These are phyloP conservation scores for Achatina immaculata DNA, from an alignment of 1,140 invertebrate genomes.

Conservation along the genomic window DNA sequence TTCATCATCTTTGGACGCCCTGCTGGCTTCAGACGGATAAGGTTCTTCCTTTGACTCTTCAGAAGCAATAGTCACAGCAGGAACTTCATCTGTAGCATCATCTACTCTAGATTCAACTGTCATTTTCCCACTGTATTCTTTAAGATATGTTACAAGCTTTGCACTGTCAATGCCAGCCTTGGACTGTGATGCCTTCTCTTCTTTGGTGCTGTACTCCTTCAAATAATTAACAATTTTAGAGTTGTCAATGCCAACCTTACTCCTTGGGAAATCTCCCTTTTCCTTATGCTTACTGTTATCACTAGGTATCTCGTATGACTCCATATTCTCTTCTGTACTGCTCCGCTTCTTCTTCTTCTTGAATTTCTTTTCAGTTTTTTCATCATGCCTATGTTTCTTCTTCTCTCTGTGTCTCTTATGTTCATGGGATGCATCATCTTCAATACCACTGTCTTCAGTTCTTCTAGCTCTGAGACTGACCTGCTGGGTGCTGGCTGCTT, in stretches of 20 bases:
- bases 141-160: conserved; percentile 23
- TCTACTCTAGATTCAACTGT: not conserved
- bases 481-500: not conserved
- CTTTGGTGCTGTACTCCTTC: conserved; percentile 14
- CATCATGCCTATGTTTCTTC: conserved; percentile 2
- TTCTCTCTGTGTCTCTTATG: not conserved
- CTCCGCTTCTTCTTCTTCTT: conserved; percentile 21
- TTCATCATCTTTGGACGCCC: not conserved
- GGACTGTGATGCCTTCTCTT: not conserved
- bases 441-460: conserved; percentile 3
- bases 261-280: not conserved
- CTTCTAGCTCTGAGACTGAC: not conserved
- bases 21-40: not conserved
- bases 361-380: not conserved
- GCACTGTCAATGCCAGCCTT: not conserved
- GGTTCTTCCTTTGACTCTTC: not conserved
- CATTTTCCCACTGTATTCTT: conserved; percentile 29
- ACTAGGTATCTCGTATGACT: not conserved
- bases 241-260: not conserved
- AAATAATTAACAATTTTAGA: conserved; percentile 10
- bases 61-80: not conserved
- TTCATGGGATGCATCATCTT: not conserved
- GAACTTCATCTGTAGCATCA: not conserved
- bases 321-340: not conserved
- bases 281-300: not conserved